A percentile compares a stretch with the other conserved stretches of the same genome.
These are phyloP conservation scores for Anolis sagrei DNA, from an alignment of 2,113 vertebrate species.

Conservation along the genomic window DNA sequence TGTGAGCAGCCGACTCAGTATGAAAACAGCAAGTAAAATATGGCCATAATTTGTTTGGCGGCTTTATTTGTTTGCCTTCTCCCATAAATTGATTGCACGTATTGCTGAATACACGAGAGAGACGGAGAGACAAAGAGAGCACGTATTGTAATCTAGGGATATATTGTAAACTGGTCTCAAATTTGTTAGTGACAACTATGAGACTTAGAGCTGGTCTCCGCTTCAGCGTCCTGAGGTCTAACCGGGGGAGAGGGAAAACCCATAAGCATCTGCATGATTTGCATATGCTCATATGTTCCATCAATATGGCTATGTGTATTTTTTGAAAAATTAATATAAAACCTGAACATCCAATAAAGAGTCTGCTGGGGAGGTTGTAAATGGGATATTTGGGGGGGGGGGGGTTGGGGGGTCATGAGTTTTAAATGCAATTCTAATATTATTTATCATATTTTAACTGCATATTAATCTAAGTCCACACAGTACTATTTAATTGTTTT, in stretches of 20 bases:
- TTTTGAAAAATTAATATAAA: neutral
- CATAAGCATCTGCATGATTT: too few relatives aligned
- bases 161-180: neutral
- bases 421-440: too few relatives aligned
- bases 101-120: neutral
- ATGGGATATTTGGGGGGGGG: too few relatives aligned
- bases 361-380: too few relatives aligned
- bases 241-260: too few relatives aligned
- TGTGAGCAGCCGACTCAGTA: neutral
- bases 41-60: neutral
- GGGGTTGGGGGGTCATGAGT: too few relatives aligned
- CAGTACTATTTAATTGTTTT: too few relatives aligned
- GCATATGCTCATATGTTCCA: too few relatives aligned
- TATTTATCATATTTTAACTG: too few relatives aligned
- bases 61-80: constrained; percentile 3
- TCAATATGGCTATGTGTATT: neutral
- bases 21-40: neutral
- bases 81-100: neutral
- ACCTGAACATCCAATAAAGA: neutral
- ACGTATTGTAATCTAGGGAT: neutral
- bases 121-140: too few relatives aligned
- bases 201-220: neutral
- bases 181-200: neutral
- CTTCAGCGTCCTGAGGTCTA: too few relatives aligned
- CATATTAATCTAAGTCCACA: too few relatives aligned